phyloP scores from a whole-genome alignment of 2,888 invertebrate genomes.

The Odontomyia ornata region DNA sequence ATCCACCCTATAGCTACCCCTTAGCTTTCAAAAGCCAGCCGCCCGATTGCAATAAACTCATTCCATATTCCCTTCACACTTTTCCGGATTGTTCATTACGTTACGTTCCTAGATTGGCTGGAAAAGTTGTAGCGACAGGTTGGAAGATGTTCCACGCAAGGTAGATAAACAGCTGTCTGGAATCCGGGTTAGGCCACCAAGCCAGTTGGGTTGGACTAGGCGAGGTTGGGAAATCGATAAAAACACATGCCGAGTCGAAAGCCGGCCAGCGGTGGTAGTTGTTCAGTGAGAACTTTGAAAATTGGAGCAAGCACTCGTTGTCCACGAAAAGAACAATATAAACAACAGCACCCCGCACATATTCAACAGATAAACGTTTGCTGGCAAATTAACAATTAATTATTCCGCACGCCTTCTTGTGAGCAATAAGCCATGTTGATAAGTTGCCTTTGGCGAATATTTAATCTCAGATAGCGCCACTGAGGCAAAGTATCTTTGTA shows the following conservation, averaged over 20 bases:
- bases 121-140: background rate
- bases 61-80: background rate
- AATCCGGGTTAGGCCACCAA: constrained; percentile 19
- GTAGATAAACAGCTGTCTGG: constrained; percentile 30
- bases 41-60: no score
- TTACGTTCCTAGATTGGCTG: background rate
- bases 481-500: background rate
- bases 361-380: constrained; percentile 19
- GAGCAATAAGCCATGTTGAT: constrained; percentile 14
- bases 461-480: constrained; percentile 28
- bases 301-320: constrained; percentile 20
- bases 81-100: background rate
- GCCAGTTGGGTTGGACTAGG: constrained; percentile 6
- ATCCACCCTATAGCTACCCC: no score
- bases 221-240: constrained; percentile 33
- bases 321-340: background rate
- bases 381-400: constrained; percentile 22
- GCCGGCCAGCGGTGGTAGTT: background rate
- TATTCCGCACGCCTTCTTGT: background rate
- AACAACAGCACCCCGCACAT: constrained; percentile 11
- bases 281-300: background rate
- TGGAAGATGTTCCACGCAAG: constrained; percentile 31
- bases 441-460: constrained; percentile 8
- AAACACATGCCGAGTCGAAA: background rate
- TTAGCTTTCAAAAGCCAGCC: no score